A percentile compares a stretch with the other conserved stretches of the same genome.
These are phyloP conservation scores for Lordiphosa stackelbergi DNA, from an alignment of 1,140 invertebrate species.

Conservation along the genomic window DNA sequence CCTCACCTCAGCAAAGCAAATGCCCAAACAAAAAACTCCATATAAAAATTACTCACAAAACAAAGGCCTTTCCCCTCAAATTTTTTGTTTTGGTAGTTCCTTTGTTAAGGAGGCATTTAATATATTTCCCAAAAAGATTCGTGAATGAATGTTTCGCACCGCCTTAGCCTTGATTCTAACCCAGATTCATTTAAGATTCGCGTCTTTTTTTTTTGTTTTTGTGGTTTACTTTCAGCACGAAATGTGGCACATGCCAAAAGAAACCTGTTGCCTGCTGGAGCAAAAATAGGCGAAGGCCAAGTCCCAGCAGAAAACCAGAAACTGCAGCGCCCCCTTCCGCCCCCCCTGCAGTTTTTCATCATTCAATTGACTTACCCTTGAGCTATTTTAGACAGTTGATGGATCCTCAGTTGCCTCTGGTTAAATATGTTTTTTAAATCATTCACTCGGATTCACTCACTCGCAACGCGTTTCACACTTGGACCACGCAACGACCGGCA, in stretches of 20 bases:
- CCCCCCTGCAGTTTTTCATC: no score
- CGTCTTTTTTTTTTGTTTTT: conserved; percentile 11
- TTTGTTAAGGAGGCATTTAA: no score
- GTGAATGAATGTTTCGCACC: no score
- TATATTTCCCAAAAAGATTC: no score
- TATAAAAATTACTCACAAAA: no score
- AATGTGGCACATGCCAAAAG: conserved; percentile 59
- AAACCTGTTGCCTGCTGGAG: conserved; percentile 42
- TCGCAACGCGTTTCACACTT: background rate
- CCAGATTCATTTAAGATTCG: background rate
- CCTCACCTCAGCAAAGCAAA: no score
- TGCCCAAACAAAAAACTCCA: no score
- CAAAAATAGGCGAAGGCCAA: conserved; percentile 68
- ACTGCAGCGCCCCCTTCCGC: background rate
- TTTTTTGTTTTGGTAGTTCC: no score
- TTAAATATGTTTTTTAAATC: background rate
- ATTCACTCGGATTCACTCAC: conserved; percentile 1
- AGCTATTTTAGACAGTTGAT: background rate
- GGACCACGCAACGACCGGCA: conserved; percentile 16
- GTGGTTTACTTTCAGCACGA: conserved; percentile 54
- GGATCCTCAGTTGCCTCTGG: background rate
- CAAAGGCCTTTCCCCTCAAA: no score
- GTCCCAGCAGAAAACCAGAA: conserved; percentile 17
- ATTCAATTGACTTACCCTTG: no score
- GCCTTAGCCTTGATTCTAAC: no score